Evolutionary conservation across 2,797 vertebrate genomes (phyloP).

Genomic region (Synaphobranchus kaupii): DNA sequence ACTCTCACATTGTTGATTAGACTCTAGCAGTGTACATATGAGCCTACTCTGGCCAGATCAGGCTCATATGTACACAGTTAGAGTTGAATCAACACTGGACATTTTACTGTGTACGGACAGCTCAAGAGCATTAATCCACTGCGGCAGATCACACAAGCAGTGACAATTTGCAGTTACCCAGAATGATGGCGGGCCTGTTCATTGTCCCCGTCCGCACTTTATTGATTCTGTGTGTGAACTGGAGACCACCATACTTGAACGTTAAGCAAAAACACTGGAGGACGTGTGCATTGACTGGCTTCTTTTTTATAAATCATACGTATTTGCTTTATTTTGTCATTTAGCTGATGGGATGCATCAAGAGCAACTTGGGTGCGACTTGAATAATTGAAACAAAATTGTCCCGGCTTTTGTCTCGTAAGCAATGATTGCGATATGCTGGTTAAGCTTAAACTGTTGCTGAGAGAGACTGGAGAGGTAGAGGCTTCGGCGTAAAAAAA

Average conservation of each 20-base stretch:
- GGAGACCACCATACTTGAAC: conserved; percentile 72
- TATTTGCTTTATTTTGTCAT: conserved; percentile 75
- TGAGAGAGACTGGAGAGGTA: conserved; percentile 82
- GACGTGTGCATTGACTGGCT: neutral
- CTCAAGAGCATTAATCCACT: neutral
- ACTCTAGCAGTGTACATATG: too few species aligned
- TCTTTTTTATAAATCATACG: conserved; percentile 6
- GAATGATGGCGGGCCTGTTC: neutral
- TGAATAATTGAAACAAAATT: conserved; percentile 60
- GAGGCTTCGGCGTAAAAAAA: conserved; percentile 71
- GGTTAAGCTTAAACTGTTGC: conserved; percentile 83
- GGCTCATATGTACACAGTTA: too few species aligned
- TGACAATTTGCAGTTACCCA: neutral
- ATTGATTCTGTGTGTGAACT: neutral
- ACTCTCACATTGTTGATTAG: too few species aligned
- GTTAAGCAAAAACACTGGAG: conserved; percentile 69
- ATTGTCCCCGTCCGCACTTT: neutral
- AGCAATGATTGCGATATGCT: conserved; percentile 81
- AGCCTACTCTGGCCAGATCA: too few species aligned
- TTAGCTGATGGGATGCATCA: conserved; percentile 81
- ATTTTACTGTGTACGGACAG: too few species aligned
- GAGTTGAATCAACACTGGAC: too few species aligned
- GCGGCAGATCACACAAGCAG: neutral
- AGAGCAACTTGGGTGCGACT: conserved; percentile 62
- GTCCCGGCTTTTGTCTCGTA: conserved; percentile 80